A percentile compares a stretch with the other conserved stretches of the same genome.
phyloP scores from a whole-genome alignment of 2,888 invertebrate genomes.

The Keiferia lycopersicella region DNA sequence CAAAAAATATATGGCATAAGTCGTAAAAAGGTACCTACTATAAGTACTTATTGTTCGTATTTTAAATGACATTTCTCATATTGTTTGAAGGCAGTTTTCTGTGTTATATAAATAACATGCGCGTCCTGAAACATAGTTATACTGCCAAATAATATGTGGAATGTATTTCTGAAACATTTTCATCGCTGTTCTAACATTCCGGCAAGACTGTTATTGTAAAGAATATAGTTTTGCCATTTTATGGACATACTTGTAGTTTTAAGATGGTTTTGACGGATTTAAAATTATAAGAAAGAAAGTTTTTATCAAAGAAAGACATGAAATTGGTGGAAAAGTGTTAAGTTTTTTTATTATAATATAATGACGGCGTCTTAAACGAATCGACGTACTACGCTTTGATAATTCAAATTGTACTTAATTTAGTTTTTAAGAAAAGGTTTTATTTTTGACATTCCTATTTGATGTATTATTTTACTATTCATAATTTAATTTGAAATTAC shows the following conservation, averaged over 20 bases:
- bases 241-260: constrained; percentile 11
- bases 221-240: constrained; percentile 16
- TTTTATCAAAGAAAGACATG: not conserved
- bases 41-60: not conserved
- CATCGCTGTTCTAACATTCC: not conserved
- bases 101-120: not conserved
- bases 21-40: not conserved
- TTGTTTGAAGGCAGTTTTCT: not conserved
- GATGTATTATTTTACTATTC: constrained; percentile 30
- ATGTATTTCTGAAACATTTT: not conserved
- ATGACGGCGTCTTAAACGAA: not conserved
- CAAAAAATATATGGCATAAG: not conserved
- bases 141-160: not conserved
- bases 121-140: not conserved
- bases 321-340: not conserved
- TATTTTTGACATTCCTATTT: constrained; percentile 47
- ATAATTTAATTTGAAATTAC: constrained; percentile 36
- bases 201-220: constrained; percentile 16
- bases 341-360: not conserved
- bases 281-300: not conserved
- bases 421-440: constrained; percentile 38
- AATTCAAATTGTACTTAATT: constrained; percentile 41
- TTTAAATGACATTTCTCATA: not conserved
- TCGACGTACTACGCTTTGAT: not conserved
- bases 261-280: constrained; percentile 9